Conservation (phyloP, 2,113 vertebrate genomes). For the Agapornis roseicollis region DNA sequence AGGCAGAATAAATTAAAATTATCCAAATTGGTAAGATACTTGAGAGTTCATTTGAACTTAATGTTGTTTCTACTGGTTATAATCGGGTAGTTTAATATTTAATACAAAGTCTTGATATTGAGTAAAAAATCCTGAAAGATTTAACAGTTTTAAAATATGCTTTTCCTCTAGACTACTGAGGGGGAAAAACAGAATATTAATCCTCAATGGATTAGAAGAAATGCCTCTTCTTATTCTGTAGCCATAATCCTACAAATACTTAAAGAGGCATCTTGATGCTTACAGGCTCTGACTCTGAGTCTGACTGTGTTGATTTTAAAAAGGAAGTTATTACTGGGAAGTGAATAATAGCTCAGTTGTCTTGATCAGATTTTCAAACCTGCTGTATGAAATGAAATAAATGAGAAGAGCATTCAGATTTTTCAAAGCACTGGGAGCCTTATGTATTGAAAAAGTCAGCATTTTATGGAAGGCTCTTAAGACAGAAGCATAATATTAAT, state of each 20-base stretch:
- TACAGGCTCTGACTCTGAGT: background rate
- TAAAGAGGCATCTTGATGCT: background rate
- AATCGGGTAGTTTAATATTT: background rate
- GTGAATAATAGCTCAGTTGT: background rate
- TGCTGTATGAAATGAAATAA: background rate
- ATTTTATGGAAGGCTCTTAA: background rate
- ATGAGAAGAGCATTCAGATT: background rate
- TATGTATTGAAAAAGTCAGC: background rate
- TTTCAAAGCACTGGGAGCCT: background rate
- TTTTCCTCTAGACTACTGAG: background rate
- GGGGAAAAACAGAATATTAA: background rate
- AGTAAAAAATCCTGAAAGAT: background rate
- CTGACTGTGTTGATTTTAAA: background rate
- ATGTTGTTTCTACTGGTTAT: background rate
- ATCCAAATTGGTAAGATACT: background rate
- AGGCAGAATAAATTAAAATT: background rate
- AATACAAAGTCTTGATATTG: background rate
- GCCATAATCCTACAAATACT: background rate
- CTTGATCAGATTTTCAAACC: background rate
- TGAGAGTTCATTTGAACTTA: background rate
- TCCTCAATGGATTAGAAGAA: background rate
- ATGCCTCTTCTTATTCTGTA: background rate
- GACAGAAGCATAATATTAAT: background rate
- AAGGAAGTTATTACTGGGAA: background rate
- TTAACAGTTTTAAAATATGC: background rate